Evolutionary conservation across 1,140 invertebrate genomes (phyloP).

Genomic region (Hycleus phaleratus): DNA sequence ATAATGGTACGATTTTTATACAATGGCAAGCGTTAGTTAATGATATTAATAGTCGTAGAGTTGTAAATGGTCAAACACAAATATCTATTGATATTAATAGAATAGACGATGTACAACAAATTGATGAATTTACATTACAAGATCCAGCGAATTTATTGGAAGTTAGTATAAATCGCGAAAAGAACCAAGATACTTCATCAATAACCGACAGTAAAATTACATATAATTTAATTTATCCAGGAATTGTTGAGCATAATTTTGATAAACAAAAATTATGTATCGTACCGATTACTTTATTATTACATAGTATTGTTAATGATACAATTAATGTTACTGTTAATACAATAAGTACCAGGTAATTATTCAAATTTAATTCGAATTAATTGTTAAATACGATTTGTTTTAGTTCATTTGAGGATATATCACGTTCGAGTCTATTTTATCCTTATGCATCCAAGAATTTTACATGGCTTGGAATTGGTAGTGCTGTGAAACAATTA

Average conservation of each 20-base stretch:
- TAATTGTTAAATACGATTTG: background rate
- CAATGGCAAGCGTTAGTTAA: slow-evolving; percentile 46
- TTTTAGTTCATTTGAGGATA: background rate
- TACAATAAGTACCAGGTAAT: slow-evolving; percentile 31
- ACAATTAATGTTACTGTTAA: slow-evolving; percentile 31
- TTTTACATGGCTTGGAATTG: slow-evolving; percentile 35
- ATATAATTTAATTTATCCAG: slow-evolving; percentile 45
- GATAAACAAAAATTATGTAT: slow-evolving; percentile 44
- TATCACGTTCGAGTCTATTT: slow-evolving; percentile 19
- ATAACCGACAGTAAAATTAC: slow-evolving; percentile 38
- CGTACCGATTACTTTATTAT: slow-evolving; percentile 46
- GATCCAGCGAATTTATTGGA: slow-evolving; percentile 9
- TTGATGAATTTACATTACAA: slow-evolving; percentile 5
- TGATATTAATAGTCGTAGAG: slow-evolving; percentile 37
- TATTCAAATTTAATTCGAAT: slow-evolving; percentile 4
- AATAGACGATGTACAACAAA: slow-evolving; percentile 2
- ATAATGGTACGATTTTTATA: slow-evolving; percentile 43
- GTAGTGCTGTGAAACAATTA: slow-evolving; percentile 25
- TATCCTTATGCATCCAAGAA: slow-evolving; percentile 31
- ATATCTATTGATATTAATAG: slow-evolving; percentile 36
- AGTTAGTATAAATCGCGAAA: slow-evolving; percentile 14
- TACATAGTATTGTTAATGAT: slow-evolving; percentile 36
- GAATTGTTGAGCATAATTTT: slow-evolving; percentile 47
- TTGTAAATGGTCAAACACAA: slow-evolving; percentile 46
- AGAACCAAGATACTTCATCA: slow-evolving; percentile 12